Evolutionary conservation across 2,888 invertebrate species (phyloP).

Genomic region (Mesopsocus fuscifrons): DNA sequence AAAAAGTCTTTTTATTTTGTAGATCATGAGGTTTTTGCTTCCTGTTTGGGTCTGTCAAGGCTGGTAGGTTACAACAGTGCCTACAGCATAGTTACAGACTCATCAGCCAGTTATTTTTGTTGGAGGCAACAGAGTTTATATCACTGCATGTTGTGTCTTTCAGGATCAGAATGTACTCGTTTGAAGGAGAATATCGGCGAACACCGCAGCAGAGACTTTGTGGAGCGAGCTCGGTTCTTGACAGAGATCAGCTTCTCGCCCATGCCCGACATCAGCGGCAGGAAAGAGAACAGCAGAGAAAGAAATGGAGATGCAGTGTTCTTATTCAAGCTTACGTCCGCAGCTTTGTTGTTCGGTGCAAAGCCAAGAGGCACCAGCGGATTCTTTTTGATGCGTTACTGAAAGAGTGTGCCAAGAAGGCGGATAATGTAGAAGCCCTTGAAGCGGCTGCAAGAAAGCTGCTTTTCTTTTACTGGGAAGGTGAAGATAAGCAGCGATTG

Average conservation of each 20-base stretch:
- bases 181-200: constrained; percentile 78
- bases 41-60: too few relatives aligned
- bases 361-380: constrained; percentile 43
- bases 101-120: too few relatives aligned
- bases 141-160: too few relatives aligned
- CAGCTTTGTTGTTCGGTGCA: constrained; percentile 50
- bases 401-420: constrained; percentile 26
- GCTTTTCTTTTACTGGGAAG: constrained; percentile 55
- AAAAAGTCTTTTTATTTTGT: too few relatives aligned
- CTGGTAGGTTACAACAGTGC: too few relatives aligned
- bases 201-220: constrained; percentile 78
- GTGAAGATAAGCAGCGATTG: constrained; percentile 44
- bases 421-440: constrained; percentile 28
- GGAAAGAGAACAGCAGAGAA: constrained; percentile 68
- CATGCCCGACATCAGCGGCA: constrained; percentile 70
- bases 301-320: constrained; percentile 52
- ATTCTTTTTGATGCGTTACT: constrained; percentile 46
- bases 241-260: constrained; percentile 48
- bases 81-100: too few relatives aligned
- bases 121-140: too few relatives aligned
- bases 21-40: too few relatives aligned
- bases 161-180: constrained; percentile 36
- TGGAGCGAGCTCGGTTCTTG: constrained; percentile 60
- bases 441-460: constrained; percentile 42
- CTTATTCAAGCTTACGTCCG: constrained; percentile 65